phyloP scores from a whole-genome alignment of 2,797 vertebrate genomes.

The Momotus momota region DNA sequence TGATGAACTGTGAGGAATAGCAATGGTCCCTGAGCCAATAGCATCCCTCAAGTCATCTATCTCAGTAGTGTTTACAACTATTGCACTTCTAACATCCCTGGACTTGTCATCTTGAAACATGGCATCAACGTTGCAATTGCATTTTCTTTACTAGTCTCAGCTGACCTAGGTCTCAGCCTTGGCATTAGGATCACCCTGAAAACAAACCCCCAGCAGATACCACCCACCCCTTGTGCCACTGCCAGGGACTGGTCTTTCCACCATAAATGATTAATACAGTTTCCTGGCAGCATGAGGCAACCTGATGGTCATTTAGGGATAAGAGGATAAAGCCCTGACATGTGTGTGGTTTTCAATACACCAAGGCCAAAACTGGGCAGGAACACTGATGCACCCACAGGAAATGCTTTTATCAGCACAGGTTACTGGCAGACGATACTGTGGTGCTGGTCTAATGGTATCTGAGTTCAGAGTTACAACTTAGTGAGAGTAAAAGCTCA shows the following conservation, averaged over 20 bases:
- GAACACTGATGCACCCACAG: not conserved
- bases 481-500: not conserved
- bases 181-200: not conserved
- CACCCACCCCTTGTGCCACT: not conserved
- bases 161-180: not conserved
- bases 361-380: not conserved
- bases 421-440: not conserved
- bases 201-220: not conserved
- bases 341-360: not conserved
- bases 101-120: not conserved
- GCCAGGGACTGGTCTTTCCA: not conserved
- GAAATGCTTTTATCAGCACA: not conserved
- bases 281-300: not conserved
- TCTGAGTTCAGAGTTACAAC: not conserved
- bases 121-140: not conserved
- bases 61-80: not conserved
- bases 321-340: not conserved
- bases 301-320: not conserved
- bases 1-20: not conserved
- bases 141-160: not conserved
- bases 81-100: not conserved
- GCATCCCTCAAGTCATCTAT: not conserved
- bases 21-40: not conserved
- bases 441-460: not conserved
- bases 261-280: not conserved